Conservation (phyloP, 2,888 invertebrate genomes). For the Carpatolechia fugitivella region DNA sequence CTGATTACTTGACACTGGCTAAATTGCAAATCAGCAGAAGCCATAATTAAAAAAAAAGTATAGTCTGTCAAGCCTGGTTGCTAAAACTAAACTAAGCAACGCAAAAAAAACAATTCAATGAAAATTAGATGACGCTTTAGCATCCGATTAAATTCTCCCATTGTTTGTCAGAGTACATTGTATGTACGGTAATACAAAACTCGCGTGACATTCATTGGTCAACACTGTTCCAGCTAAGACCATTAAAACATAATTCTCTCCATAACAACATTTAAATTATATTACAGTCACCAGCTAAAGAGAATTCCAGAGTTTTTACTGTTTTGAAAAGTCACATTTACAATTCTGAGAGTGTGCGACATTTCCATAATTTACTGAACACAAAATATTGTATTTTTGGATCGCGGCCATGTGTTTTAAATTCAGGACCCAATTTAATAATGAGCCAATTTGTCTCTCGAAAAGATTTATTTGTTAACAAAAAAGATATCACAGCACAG, state of each 20-base stretch:
- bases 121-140: too few species aligned
- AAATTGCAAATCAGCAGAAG: too few species aligned
- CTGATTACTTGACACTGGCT: too few species aligned
- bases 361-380: background rate
- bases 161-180: background rate
- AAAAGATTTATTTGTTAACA: background rate
- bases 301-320: background rate
- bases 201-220: background rate
- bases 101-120: too few species aligned
- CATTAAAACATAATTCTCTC: slow-evolving; percentile 1
- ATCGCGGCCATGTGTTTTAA: background rate
- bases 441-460: background rate
- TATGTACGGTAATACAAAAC: background rate
- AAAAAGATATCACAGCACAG: too few species aligned
- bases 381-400: background rate
- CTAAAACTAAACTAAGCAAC: too few species aligned
- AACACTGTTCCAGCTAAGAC: background rate
- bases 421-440: background rate
- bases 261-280: background rate
- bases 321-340: background rate
- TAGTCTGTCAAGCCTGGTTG: too few species aligned
- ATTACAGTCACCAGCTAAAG: background rate
- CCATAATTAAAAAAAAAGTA: too few species aligned
- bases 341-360: background rate
- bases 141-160: background rate